These are phyloP conservation scores for Sebastes matsubarae DNA, from an alignment of 2,797 vertebrate genomes.

Conservation along the genomic window DNA sequence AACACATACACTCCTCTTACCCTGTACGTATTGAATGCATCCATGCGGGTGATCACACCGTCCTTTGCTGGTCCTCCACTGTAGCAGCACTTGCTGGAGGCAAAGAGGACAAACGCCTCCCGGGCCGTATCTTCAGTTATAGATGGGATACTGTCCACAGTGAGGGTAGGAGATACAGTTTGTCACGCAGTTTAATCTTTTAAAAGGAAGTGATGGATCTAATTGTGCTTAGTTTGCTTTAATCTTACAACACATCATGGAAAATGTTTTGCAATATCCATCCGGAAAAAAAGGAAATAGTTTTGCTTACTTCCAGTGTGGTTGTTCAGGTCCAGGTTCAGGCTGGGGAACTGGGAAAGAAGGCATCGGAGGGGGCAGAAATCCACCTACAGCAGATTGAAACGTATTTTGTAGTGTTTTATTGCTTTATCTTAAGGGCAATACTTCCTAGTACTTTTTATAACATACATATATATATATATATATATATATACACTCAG, in stretches of 20 bases:
- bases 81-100: constrained; percentile 82
- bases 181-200: neutral
- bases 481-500: neutral
- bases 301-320: constrained; percentile 79
- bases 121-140: constrained; percentile 79
- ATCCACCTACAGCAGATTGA: constrained; percentile 71
- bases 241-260: neutral
- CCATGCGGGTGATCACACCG: constrained; percentile 74
- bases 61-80: constrained; percentile 75
- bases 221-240: neutral
- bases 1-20: constrained; percentile 54
- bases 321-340: constrained; percentile 58
- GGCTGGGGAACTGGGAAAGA: constrained; percentile 67
- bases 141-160: constrained; percentile 74
- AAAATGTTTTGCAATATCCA: neutral
- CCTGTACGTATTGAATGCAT: constrained; percentile 81
- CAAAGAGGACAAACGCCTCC: constrained; percentile 74
- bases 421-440: neutral
- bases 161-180: neutral
- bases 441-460: neutral
- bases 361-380: constrained; percentile 81
- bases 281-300: neutral
- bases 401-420: neutral
- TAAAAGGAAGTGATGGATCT: neutral
- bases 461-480: neutral